phyloP scores from a whole-genome alignment of 2,888 invertebrate species.

The Eupithecia dodoneata region DNA sequence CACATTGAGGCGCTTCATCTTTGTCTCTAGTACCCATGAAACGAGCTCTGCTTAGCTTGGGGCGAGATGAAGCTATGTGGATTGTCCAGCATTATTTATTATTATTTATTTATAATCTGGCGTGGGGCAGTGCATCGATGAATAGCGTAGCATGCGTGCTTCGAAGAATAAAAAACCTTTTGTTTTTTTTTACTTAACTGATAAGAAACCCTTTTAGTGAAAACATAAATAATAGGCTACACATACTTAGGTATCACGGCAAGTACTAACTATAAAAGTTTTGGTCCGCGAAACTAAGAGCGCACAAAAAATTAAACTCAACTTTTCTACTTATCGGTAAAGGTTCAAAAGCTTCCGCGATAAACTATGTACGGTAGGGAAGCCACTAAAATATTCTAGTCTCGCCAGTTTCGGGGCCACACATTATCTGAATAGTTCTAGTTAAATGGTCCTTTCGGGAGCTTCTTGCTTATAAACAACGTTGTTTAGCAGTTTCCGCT shows the following conservation, averaged over 20 bases:
- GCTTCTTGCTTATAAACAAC: conserved; percentile 37
- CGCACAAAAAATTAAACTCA: not conserved
- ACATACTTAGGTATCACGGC: not conserved
- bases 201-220: not conserved
- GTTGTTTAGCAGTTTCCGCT: conserved; percentile 24
- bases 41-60: too few species aligned
- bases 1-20: too few species aligned
- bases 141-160: not conserved
- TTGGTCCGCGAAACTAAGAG: not conserved
- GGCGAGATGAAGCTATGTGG: too few species aligned
- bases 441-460: conserved; percentile 36
- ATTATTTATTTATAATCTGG: too few species aligned
- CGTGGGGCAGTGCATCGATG: too few species aligned
- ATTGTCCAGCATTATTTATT: too few species aligned
- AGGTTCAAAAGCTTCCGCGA: not conserved
- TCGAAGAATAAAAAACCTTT: too few species aligned
- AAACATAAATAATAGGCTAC: not conserved
- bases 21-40: too few species aligned
- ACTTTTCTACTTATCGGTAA: conserved; percentile 1
- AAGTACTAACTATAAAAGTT: not conserved
- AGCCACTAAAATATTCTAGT: conserved; percentile 12
- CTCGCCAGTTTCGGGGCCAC: conserved; percentile 21
- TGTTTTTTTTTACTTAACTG: too few species aligned
- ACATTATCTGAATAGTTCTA: conserved; percentile 34
- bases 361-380: not conserved